Conservation (phyloP, 2,888 invertebrate species). For the Oegoconia quadripuncta region DNA sequence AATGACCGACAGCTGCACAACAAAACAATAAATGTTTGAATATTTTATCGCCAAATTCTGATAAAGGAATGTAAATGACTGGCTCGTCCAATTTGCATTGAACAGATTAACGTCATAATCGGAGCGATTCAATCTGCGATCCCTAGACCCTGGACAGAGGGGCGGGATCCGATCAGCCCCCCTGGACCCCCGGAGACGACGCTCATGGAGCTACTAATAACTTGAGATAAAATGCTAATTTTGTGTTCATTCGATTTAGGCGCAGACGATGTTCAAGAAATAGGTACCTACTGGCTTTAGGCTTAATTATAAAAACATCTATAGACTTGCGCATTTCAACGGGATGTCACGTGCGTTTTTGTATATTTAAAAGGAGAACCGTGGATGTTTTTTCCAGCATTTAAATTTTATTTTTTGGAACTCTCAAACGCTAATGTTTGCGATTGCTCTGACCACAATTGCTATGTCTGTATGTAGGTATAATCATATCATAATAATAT, state of each 20-base stretch:
- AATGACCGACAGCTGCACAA: slow-evolving; percentile 25
- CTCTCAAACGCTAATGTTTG: no score
- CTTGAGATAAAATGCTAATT: slow-evolving; percentile 76
- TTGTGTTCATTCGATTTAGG: slow-evolving; percentile 76
- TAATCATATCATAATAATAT: no score
- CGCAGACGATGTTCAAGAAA: slow-evolving; percentile 55
- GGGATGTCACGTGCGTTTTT: no score
- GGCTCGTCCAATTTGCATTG: slow-evolving; percentile 76
- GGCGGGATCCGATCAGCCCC: slow-evolving; percentile 27
- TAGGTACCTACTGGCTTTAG: no score
- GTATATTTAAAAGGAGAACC: no score
- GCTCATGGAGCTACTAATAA: slow-evolving; percentile 67
- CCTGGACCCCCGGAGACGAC: slow-evolving; percentile 22
- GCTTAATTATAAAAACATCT: no score
- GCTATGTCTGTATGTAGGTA: no score
- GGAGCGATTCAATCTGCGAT: slow-evolving; percentile 75
- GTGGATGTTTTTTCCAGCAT: no score
- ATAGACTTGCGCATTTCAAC: no score
- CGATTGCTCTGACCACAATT: no score
- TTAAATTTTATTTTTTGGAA: no score
- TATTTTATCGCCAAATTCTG: slow-evolving; percentile 67
- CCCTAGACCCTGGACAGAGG: slow-evolving; percentile 57
- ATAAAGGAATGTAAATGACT: slow-evolving; percentile 76
- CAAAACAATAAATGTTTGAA: slow-evolving; percentile 69
- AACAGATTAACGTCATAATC: slow-evolving; percentile 79